Base-by-base conservation (phyloP, 2,113 vertebrate species). In the Meleagris gallopavo region DNA sequence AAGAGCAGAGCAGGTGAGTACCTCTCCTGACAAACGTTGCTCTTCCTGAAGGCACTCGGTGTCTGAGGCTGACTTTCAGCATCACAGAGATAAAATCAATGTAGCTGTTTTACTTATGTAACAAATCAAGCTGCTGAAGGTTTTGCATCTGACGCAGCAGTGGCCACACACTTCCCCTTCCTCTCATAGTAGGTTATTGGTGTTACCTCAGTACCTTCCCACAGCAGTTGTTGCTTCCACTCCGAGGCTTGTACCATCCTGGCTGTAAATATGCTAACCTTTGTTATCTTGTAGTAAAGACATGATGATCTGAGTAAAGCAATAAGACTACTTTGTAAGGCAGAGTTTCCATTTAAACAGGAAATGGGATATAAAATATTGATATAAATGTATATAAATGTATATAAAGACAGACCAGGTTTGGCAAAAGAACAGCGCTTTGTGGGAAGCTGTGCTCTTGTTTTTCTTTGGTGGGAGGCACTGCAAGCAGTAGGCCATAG, bases 91-190 rank as follows among this genome's bases (percentile, higher is more conserved):
- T 52, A 13, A 34, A 58, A 61, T 50, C 77, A 36, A 55, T 65
- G 20, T 38, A 38, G 80, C 57, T 29, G 10, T 61, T 91, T 87
- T 55, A 61, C 54, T 79, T 48, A 25, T 0, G 2, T 85, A 57
- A 90, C 40, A 79, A 84, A 92, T 84, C 75, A 82, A 95, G 83
- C 79, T 69, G 36, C 52, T 70, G 62, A 46, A 75, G 48, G 24
- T 62, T 92, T 85, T 85, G 71, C 30, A 36, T 50, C 66, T 72
- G 65, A 32, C 48, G 38, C 4, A 52, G 60, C 43, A 91, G 36
- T 2, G 11, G 34, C 43, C 3, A 2, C 21, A 27, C 0, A 7
- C 27, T 45, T 74, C 76, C 69, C 71, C 29, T 83, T 66, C 41
- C 25, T 30, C 73, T 62, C 17, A 1, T 43, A 34, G 40, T 38